phyloP scores from a whole-genome alignment of 2,797 vertebrate species.

The Loriculus beryllinus region DNA sequence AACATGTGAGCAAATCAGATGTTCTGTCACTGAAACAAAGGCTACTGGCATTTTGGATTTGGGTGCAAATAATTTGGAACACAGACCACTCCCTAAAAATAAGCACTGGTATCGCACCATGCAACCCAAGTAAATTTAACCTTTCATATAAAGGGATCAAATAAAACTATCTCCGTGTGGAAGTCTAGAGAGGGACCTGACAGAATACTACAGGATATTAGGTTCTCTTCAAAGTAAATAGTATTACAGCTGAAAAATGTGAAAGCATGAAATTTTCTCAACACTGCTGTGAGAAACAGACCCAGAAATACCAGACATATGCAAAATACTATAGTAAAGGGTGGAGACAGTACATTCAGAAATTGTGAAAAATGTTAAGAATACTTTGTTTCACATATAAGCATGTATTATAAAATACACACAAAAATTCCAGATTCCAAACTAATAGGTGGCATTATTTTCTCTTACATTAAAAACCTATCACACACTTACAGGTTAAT shows the following conservation, averaged over 20 bases:
- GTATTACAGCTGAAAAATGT: constrained; percentile 49
- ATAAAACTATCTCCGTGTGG: constrained; percentile 46
- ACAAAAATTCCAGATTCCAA: not conserved
- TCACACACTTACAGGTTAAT: not conserved
- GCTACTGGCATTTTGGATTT: not conserved
- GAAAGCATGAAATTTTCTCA: constrained; percentile 63
- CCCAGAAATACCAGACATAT: not conserved
- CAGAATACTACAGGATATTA: constrained; percentile 35
- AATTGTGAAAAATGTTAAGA: not conserved
- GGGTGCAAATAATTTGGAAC: not conserved
- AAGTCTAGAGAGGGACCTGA: constrained; percentile 20
- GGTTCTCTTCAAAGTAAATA: constrained; percentile 46
- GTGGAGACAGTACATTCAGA: not conserved
- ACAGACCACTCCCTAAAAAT: constrained; percentile 13
- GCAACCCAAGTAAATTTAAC: constrained; percentile 29
- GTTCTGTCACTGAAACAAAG: constrained; percentile 58
- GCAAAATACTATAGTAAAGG: constrained; percentile 7
- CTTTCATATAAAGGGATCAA: constrained; percentile 55
- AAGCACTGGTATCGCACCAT: constrained; percentile 9
- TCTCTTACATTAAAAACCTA: not conserved
- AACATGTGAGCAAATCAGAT: constrained; percentile 8
- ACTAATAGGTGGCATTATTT: not conserved
- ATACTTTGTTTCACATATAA: constrained; percentile 7
- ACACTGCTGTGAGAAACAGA: constrained; percentile 31
- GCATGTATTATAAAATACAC: not conserved